Conservation (phyloP, 2,113 vertebrate species). For the Colaptes auratus region DNA sequence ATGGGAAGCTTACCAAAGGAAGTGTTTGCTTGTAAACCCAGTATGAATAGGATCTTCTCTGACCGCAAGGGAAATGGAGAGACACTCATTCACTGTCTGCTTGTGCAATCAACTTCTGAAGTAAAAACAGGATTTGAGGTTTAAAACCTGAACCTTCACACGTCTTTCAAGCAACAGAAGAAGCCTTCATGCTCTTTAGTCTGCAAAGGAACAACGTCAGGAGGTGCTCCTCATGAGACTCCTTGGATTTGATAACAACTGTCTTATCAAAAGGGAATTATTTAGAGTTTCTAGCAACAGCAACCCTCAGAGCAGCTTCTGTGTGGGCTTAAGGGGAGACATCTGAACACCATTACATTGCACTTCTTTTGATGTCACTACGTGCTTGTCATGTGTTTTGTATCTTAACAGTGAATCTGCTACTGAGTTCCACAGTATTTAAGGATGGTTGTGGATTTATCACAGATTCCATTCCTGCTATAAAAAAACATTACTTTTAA, state of each 20-base stretch:
- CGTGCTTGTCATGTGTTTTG: conserved; percentile 12
- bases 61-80: conserved; percentile 54
- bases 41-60: conserved; percentile 63
- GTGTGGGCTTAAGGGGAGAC: conserved; percentile 3
- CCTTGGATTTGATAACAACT: conserved; percentile 5
- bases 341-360: conserved; percentile 31
- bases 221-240: conserved; percentile 52
- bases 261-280: conserved; percentile 20
- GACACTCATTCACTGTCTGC: conserved; percentile 41
- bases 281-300: not conserved
- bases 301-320: conserved; percentile 10
- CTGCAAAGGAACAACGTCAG: conserved; percentile 20
- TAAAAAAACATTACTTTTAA: not conserved
- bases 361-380: conserved; percentile 45
- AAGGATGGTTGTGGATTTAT: not conserved
- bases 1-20: conserved; percentile 59
- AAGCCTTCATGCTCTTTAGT: conserved; percentile 23
- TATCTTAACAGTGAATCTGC: conserved; percentile 5
- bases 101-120: conserved; percentile 64
- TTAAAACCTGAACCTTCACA: conserved; percentile 55
- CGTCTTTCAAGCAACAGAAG: conserved; percentile 47
- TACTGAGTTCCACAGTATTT: not conserved
- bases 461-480: not conserved
- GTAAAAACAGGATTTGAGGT: conserved; percentile 54
- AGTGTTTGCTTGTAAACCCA: conserved; percentile 58